A percentile compares a stretch with the other conserved stretches of the same genome.
These are phyloP conservation scores for Coregonus ussuriensis DNA, from an alignment of 2,797 vertebrate genomes.

Conservation along the genomic window DNA sequence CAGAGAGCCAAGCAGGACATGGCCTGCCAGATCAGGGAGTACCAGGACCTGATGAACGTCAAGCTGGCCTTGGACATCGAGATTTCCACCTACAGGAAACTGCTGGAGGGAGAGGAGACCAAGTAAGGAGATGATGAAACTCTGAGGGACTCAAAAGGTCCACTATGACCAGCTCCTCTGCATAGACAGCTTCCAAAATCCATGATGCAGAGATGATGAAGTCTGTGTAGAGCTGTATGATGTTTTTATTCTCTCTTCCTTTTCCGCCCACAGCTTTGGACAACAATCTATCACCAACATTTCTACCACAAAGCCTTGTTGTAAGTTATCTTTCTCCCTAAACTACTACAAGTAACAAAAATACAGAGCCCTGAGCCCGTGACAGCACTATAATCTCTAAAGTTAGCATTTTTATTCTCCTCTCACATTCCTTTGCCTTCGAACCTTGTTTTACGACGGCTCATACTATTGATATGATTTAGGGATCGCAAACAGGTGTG, in stretches of 20 bases:
- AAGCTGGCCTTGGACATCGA: constrained; percentile 79
- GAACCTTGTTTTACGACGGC: background rate
- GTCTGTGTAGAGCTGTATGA: background rate
- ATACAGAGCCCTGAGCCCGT: background rate
- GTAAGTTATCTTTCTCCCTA: constrained; percentile 36
- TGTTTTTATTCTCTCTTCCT: background rate
- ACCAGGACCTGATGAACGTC: constrained; percentile 85
- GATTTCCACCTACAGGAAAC: constrained; percentile 77
- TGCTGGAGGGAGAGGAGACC: constrained; percentile 85
- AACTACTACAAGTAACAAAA: background rate
- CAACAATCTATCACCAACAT: constrained; percentile 51
- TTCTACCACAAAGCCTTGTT: constrained; percentile 34
- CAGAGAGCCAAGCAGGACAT: constrained; percentile 68
- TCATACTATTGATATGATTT: background rate
- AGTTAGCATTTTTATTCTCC: background rate
- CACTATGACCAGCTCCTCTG: background rate
- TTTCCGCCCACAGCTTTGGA: constrained; percentile 56
- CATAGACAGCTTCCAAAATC: background rate
- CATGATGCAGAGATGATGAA: background rate
- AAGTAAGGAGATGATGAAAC: constrained; percentile 60
- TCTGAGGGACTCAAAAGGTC: background rate
- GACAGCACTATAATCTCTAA: background rate
- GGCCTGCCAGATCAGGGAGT: constrained; percentile 68
- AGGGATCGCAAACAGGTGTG: background rate
- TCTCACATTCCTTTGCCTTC: background rate